A percentile compares a stretch with the other conserved stretches of the same genome.
Conservation (phyloP, 2,888 invertebrate genomes). For the Conops quadrifasciatus region DNA sequence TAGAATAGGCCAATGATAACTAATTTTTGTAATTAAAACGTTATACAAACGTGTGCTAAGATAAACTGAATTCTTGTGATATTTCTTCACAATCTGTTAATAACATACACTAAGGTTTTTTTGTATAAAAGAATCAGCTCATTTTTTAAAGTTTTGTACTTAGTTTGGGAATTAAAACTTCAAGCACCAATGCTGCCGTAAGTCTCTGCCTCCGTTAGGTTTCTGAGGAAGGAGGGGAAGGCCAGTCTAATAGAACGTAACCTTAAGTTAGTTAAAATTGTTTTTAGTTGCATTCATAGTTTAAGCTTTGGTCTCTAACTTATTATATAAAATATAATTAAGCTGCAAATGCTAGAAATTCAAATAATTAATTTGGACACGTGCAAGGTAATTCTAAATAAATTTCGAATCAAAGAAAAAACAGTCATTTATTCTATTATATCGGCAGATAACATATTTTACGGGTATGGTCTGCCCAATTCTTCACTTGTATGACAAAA, state of each 20-base stretch:
- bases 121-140: not conserved
- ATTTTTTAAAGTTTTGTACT: not conserved
- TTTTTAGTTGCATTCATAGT: not conserved
- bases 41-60: slow-evolving; percentile 29
- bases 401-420: too few relatives aligned
- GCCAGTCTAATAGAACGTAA: slow-evolving; percentile 1
- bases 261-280: slow-evolving; percentile 7
- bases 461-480: too few relatives aligned
- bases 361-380: too few relatives aligned
- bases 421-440: too few relatives aligned
- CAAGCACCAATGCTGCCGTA: not conserved
- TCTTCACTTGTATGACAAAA: too few relatives aligned
- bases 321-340: too few relatives aligned
- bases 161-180: not conserved
- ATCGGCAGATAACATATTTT: too few relatives aligned
- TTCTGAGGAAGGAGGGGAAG: not conserved
- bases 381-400: too few relatives aligned
- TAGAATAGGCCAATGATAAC: not conserved
- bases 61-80: slow-evolving; percentile 35
- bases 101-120: not conserved
- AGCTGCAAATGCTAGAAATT: too few relatives aligned
- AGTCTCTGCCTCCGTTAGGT: not conserved
- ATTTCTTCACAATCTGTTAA: slow-evolving; percentile 24
- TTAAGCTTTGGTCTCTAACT: too few relatives aligned
- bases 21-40: not conserved